A percentile compares a stretch with the other conserved stretches of the same genome.
Evolutionary conservation across 1,140 invertebrate species (phyloP).

Genomic region (Trichonephila clavipes): DNA sequence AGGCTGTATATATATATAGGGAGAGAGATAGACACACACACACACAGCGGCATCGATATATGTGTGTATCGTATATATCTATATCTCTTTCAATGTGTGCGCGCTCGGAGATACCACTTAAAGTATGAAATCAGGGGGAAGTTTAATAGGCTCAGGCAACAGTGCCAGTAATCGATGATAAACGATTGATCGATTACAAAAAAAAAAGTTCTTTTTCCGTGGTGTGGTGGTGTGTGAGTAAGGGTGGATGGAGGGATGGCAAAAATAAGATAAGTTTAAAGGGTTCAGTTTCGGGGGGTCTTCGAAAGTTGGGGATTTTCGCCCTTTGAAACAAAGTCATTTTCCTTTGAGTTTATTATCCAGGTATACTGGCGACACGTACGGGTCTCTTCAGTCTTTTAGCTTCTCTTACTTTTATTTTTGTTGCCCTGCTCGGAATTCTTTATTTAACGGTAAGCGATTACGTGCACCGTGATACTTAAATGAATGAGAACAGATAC

Average conservation of each 20-base stretch:
- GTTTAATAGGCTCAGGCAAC: conserved; percentile 75
- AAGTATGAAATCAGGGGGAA: conserved; percentile 76
- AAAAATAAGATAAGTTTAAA: conserved; percentile 71
- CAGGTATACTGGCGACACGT: conserved; percentile 59
- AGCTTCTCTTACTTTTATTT: neutral
- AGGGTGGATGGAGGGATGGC: neutral
- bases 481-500: conserved; percentile 56
- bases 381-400: conserved; percentile 34
- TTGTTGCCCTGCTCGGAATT: neutral
- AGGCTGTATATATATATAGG: conserved; percentile 31
- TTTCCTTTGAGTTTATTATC: conserved; percentile 70
- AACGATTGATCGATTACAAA: conserved; percentile 71
- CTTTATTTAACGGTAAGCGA: conserved; percentile 66
- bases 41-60: conserved; percentile 43
- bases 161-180: conserved; percentile 74
- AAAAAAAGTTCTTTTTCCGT: conserved; percentile 58
- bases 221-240: neutral
- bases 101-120: conserved; percentile 70
- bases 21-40: conserved; percentile 8
- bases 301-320: conserved; percentile 61
- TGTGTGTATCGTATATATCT: conserved; percentile 64
- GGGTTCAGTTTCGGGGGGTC: conserved; percentile 26
- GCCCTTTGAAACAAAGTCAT: conserved; percentile 65
- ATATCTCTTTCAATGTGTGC: conserved; percentile 40
- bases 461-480: conserved; percentile 67